These are phyloP conservation scores for Drosophila birchii DNA, from an alignment of 2,888 invertebrate species.

Conservation along the genomic window DNA sequence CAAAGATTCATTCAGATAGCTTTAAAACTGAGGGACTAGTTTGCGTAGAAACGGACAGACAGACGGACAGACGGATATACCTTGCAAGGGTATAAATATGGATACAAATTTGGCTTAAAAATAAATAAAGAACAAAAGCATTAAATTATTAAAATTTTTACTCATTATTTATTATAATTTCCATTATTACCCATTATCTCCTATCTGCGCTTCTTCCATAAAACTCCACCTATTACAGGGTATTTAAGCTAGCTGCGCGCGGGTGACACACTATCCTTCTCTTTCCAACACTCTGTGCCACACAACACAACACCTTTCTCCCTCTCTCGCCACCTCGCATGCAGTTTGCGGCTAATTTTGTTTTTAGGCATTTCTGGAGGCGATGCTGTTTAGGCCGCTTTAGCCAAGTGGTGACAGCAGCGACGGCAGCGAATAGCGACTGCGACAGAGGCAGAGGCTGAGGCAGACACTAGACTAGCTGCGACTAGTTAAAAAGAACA, in stretches of 20 bases:
- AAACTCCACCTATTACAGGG: conserved; percentile 1
- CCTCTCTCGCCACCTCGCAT: conserved; percentile 7
- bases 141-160: too few relatives aligned
- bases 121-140: too few relatives aligned
- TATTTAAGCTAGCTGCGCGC: conserved; percentile 53
- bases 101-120: too few relatives aligned
- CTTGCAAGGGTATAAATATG: too few relatives aligned
- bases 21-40: too few relatives aligned
- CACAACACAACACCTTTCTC: not conserved
- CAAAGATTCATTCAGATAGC: too few relatives aligned
- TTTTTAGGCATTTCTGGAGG: conserved; percentile 47
- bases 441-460: conserved; percentile 20
- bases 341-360: conserved; percentile 4
- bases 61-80: too few relatives aligned
- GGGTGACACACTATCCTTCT: conserved; percentile 50
- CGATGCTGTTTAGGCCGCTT: conserved; percentile 44
- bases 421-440: conserved; percentile 2
- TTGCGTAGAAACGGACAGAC: too few relatives aligned
- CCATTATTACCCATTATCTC: too few relatives aligned
- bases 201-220: not conserved
- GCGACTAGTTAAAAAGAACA: conserved; percentile 57
- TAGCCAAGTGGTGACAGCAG: conserved; percentile 60
- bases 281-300: conserved; percentile 19
- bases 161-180: too few relatives aligned
- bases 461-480: conserved; percentile 23